phyloP scores from a whole-genome alignment of 2,797 vertebrate species.

The Alectoris magna region DNA sequence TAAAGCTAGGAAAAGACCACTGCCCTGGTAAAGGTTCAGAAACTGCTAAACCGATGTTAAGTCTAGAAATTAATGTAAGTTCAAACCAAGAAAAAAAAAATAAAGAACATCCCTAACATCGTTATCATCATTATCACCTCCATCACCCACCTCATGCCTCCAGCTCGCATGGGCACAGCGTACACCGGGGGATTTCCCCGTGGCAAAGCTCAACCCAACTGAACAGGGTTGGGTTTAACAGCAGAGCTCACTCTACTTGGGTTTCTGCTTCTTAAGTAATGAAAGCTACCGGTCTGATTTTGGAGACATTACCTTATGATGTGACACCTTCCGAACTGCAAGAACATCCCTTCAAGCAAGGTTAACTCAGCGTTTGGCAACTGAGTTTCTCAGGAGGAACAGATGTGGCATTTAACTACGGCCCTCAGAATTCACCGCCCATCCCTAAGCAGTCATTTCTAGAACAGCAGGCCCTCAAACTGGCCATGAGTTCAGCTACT shows the following conservation, averaged over 20 bases:
- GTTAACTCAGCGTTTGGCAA: neutral
- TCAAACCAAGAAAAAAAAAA: neutral
- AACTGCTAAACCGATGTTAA: constrained; percentile 1
- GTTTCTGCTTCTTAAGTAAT: constrained; percentile 7
- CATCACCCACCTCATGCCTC: rapidly evolving
- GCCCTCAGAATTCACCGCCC: neutral
- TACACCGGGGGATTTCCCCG: rapidly evolving
- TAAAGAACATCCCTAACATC: neutral
- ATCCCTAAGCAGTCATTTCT: neutral
- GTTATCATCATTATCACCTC: neutral
- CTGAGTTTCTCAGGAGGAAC: neutral
- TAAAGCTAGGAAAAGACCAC: constrained; percentile 26
- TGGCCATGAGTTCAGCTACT: neutral
- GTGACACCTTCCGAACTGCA: constrained; percentile 19
- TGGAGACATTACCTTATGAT: neutral
- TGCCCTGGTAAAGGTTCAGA: constrained; percentile 51
- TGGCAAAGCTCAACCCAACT: neutral
- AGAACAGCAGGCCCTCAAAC: neutral
- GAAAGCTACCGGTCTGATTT: neutral
- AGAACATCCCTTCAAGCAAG: neutral
- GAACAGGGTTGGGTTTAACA: neutral
- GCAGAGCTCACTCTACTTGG: neutral
- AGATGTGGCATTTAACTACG: neutral
- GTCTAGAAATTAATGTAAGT: constrained; percentile 18
- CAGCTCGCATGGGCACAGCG: rapidly evolving